These are phyloP conservation scores for Drosophila dunni DNA, from an alignment of 1,140 invertebrate species.

Conservation along the genomic window DNA sequence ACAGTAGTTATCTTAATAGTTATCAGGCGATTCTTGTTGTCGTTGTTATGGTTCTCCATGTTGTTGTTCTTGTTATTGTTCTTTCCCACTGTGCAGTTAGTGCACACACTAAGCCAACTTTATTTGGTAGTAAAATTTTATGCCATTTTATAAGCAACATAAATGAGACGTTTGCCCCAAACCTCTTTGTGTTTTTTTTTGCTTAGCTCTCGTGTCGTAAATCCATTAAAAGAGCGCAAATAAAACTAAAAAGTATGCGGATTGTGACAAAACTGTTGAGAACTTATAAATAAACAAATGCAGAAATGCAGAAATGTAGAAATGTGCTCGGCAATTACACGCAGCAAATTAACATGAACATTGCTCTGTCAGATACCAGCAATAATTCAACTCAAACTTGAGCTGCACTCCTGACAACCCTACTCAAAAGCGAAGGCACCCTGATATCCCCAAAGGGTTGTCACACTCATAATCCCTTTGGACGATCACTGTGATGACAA, in stretches of 20 bases:
- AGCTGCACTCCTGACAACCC: constrained; percentile 5
- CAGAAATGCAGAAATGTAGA: constrained; percentile 47
- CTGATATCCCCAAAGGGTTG: constrained; percentile 21
- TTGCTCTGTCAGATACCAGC: constrained; percentile 17
- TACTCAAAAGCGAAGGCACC: constrained; percentile 7
- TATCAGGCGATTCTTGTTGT: constrained; percentile 67
- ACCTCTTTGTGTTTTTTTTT: background rate
- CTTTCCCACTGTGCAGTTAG: constrained; percentile 39
- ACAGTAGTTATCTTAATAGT: constrained; percentile 78
- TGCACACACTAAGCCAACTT: constrained; percentile 58
- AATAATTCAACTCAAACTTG: constrained; percentile 50
- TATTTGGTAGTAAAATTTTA: constrained; percentile 71
- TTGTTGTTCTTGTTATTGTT: constrained; percentile 26
- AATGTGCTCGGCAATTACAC: constrained; percentile 54
- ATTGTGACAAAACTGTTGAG: constrained; percentile 64
- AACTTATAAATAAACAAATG: constrained; percentile 67
- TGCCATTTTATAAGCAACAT: constrained; percentile 64
- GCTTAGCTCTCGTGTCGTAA: constrained; percentile 52
- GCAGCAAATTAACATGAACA: constrained; percentile 58
- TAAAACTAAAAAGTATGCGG: constrained; percentile 16
- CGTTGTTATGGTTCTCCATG: constrained; percentile 18
- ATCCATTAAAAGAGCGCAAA: constrained; percentile 55
- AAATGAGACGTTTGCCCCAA: constrained; percentile 68
- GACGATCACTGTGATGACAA: constrained; percentile 14
- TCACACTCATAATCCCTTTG: constrained; percentile 8